Evolutionary conservation across 2,888 invertebrate species (phyloP), one percentile per base, ranked within the genome.

Genomic region (Therioaphis trifolii): DNA sequence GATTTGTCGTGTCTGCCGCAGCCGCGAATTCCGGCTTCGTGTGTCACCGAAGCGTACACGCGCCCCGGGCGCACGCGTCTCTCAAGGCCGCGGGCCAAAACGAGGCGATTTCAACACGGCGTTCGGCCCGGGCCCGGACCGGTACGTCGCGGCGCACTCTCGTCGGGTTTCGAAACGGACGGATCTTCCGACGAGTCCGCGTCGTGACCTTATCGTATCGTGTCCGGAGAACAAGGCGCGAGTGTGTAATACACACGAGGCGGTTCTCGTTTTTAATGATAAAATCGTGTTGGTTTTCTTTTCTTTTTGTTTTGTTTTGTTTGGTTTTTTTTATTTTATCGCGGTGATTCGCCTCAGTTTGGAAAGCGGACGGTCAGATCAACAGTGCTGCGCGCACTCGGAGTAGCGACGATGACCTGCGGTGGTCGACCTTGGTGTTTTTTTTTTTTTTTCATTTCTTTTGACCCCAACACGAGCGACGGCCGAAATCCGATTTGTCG

Each of bases 341-440:
- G 21, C 71, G 46, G 15, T 12, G 69, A 71, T 71, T 72, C 71
- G 71, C 49, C 49, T 52, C n/a, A 72, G 29, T 72, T 29, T 49
- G 49, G 71, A 72, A 52, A 72, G 71, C 52, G 29, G 43, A 15
- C 24, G 35, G 21, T 11, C 11, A 7, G 11, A 3, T 9, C 55
- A 21, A 7, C 5, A 0, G n/a, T n/a, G n/a, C n/a, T 1, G 15
- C 11, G 15, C 4, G 15, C 15, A 15, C 15, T 15, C 18, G 35
- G n/a, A n/a, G 15, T 49, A 15, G n/a, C n/a, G 5, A 3, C 18
- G 15, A 15, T 2, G 14, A 15, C 49, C 49, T 14, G 21, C 58
- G 52, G 55, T 55, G 21, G 58, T 58, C 21, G 58, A 58, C 58
- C 58, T 58, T 58, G 58, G 21, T 9, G 24, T n/a, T 24, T 58